A percentile compares a stretch with the other conserved stretches of the same genome.
phyloP scores from a whole-genome alignment of 2,113 vertebrate species.

The Dicrurus megarhynchus region DNA sequence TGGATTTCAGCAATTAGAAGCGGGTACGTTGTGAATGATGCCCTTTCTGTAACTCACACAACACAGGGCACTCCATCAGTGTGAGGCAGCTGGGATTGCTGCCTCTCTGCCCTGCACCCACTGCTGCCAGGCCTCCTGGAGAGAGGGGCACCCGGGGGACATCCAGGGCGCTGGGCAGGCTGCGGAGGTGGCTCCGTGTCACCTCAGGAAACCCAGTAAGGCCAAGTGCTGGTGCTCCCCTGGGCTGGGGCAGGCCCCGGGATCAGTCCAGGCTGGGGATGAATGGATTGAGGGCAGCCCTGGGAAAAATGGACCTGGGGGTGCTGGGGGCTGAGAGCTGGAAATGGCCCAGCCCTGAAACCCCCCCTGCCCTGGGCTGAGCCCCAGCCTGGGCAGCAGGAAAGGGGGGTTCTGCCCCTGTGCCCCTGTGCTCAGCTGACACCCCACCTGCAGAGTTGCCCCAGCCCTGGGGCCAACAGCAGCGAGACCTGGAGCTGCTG shows the following conservation, averaged over 20 bases:
- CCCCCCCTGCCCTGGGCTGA: not conserved
- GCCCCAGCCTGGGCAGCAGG: fast-evolving
- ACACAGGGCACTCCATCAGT: not conserved
- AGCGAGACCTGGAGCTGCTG: not conserved
- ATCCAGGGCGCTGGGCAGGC: not conserved
- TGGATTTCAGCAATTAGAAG: not conserved
- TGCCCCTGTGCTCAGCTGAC: not conserved
- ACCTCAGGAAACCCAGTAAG: fast-evolving
- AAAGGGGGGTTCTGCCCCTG: not conserved
- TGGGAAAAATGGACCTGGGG: not conserved
- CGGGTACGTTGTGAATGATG: not conserved
- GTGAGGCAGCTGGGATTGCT: not conserved
- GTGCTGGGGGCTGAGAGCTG: not conserved
- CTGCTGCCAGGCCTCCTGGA: not conserved
- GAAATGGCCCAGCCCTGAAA: too few species aligned
- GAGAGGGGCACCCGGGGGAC: not conserved
- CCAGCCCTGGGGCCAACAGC: not conserved
- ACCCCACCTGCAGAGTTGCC: not conserved
- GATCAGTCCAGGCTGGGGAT: not conserved
- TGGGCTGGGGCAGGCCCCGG: not conserved
- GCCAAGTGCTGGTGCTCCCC: not conserved
- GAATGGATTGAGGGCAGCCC: not conserved
- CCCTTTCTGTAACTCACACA: not conserved
- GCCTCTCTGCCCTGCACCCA: not conserved
- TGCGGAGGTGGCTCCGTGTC: fast-evolving